Evolutionary conservation across 2,113 vertebrate genomes (phyloP).

Genomic region (Zootoca vivipara): DNA sequence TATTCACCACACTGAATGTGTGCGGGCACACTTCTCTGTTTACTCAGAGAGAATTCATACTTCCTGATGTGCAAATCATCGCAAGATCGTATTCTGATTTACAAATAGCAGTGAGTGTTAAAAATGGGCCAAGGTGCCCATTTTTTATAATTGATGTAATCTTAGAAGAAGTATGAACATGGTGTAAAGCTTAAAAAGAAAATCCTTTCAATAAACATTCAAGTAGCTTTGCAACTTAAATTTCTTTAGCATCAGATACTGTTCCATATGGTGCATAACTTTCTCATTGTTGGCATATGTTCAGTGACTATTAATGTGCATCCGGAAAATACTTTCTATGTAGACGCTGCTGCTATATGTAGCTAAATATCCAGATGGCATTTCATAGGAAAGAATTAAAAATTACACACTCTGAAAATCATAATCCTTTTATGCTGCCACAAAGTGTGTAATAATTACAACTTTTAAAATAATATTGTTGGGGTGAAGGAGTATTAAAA

Average conservation of each 20-base stretch:
- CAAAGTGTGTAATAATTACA: conserved; percentile 22
- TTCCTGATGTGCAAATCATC: neutral
- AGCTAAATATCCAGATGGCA: conserved; percentile 12
- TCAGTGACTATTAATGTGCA: conserved; percentile 26
- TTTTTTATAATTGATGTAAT: neutral
- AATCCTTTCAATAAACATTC: neutral
- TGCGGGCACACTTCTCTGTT: neutral
- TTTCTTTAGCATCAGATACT: conserved; percentile 15
- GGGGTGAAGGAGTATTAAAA: neutral
- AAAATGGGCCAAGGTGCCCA: neutral
- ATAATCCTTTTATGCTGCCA: neutral
- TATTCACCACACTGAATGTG: neutral
- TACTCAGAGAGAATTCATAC: neutral
- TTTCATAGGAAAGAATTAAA: conserved; percentile 16
- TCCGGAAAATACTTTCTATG: conserved; percentile 1
- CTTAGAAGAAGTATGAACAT: neutral
- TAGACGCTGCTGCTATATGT: neutral
- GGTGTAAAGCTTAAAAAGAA: neutral
- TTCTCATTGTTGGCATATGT: conserved; percentile 25
- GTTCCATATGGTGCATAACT: neutral
- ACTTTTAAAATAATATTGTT: conserved; percentile 29
- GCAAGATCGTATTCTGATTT: neutral
- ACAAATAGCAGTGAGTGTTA: neutral
- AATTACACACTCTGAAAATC: neutral
- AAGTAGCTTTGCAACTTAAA: neutral